Evolutionary conservation across 1,140 invertebrate genomes (phyloP).

Genomic region (Hermetia illucens): DNA sequence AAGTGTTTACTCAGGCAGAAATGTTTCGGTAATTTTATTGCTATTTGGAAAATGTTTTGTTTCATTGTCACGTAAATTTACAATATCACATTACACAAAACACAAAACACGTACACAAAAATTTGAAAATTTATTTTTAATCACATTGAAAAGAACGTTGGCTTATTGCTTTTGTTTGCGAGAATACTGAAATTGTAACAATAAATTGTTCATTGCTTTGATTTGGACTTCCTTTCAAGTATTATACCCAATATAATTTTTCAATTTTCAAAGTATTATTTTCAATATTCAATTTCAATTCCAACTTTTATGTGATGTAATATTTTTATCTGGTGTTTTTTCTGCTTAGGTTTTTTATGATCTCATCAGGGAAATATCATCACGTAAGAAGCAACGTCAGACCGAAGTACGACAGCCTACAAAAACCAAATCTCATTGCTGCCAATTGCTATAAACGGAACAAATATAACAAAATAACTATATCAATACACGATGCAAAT

Average conservation of each 20-base stretch:
- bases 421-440: slow-evolving; percentile 29
- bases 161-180: not conserved
- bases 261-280: not conserved
- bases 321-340: not conserved
- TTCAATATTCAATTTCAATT: too few relatives aligned
- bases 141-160: too few relatives aligned
- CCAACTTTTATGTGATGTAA: too few relatives aligned
- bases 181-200: not conserved
- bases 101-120: too few relatives aligned
- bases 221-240: not conserved
- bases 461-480: too few relatives aligned
- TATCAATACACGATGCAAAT: too few relatives aligned
- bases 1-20: too few relatives aligned
- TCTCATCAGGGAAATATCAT: slow-evolving; percentile 32
- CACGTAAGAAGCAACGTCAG: slow-evolving; percentile 31
- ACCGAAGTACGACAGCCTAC: slow-evolving; percentile 28
- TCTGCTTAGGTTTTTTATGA: slow-evolving; percentile 27
- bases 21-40: too few relatives aligned
- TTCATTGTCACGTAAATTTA: too few relatives aligned
- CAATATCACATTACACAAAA: too few relatives aligned
- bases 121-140: too few relatives aligned
- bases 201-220: not conserved
- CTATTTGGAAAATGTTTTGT: too few relatives aligned
- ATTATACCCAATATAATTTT: not conserved
- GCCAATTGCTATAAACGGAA: slow-evolving; percentile 28